phyloP scores from a whole-genome alignment of 2,113 vertebrate genomes.

The Odocoileus virginianus region DNA sequence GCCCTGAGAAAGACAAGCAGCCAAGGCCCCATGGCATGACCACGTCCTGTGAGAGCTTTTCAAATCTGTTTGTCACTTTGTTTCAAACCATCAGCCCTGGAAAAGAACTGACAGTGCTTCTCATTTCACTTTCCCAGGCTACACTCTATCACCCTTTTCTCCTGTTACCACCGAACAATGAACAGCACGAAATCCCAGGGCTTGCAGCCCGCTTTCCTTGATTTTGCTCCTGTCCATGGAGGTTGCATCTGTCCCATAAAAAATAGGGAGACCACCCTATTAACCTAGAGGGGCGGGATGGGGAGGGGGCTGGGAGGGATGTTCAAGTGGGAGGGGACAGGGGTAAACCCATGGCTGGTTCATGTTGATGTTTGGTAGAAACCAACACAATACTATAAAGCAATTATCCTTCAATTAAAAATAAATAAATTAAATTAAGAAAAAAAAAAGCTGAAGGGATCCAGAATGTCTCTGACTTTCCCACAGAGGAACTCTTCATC shows the following conservation, averaged over 20 bases:
- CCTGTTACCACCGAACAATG: rapidly evolving
- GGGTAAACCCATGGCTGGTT: not conserved
- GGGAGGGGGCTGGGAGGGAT: not conserved
- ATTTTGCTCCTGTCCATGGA: not conserved
- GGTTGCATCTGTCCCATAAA: not conserved
- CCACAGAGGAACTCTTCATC: not conserved
- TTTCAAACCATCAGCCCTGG: not conserved
- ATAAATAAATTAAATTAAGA: not conserved
- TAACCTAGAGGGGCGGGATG: not conserved
- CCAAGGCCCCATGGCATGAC: rapidly evolving
- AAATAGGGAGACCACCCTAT: not conserved
- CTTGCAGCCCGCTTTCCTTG: rapidly evolving
- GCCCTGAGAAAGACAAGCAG: rapidly evolving
- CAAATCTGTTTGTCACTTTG: rapidly evolving
- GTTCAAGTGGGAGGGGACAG: not conserved
- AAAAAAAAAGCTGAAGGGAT: not conserved
- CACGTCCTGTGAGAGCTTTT: rapidly evolving
- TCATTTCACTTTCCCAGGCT: not conserved
- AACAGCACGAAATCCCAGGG: not conserved
- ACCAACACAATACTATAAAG: not conserved
- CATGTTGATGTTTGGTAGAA: not conserved
- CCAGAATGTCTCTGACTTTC: not conserved
- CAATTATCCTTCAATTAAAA: not conserved
- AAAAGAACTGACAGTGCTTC: not conserved
- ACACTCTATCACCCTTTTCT: rapidly evolving